These are phyloP conservation scores for Dorcus hopei DNA, from an alignment of 2,888 invertebrate genomes.

Conservation along the genomic window DNA sequence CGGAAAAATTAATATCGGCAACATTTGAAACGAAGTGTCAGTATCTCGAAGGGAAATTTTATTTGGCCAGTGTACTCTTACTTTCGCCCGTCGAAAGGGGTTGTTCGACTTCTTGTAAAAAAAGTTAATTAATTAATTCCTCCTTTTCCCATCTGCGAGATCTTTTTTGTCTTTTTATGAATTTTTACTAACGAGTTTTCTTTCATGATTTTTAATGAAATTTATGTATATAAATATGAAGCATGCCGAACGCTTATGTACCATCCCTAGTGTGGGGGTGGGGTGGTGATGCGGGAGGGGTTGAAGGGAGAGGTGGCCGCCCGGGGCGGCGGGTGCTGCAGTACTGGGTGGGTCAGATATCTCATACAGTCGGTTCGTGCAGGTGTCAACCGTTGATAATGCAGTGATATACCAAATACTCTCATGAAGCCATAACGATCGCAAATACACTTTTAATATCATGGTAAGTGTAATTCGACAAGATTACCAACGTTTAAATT, in stretches of 20 bases:
- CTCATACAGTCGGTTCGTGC: conserved; percentile 39
- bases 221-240: background rate
- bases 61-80: no score
- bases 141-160: background rate
- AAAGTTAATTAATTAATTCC: background rate
- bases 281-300: conserved; percentile 49
- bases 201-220: background rate
- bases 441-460: background rate
- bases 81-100: no score
- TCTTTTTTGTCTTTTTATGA: background rate
- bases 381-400: conserved; percentile 30
- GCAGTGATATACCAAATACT: conserved; percentile 18
- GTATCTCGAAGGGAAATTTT: no score
- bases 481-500: conserved; percentile 10
- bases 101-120: background rate
- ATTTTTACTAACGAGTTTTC: no score
- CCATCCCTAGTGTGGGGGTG: conserved; percentile 32
- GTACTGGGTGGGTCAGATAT: conserved; percentile 52
- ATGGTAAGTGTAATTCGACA: conserved; percentile 14
- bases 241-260: conserved; percentile 28
- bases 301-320: conserved; percentile 43
- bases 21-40: no score
- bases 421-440: background rate
- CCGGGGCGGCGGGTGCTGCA: conserved; percentile 52
- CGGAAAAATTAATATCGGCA: no score